phyloP scores from a whole-genome alignment of 2,888 invertebrate genomes.

The Lottia gigantea region DNA sequence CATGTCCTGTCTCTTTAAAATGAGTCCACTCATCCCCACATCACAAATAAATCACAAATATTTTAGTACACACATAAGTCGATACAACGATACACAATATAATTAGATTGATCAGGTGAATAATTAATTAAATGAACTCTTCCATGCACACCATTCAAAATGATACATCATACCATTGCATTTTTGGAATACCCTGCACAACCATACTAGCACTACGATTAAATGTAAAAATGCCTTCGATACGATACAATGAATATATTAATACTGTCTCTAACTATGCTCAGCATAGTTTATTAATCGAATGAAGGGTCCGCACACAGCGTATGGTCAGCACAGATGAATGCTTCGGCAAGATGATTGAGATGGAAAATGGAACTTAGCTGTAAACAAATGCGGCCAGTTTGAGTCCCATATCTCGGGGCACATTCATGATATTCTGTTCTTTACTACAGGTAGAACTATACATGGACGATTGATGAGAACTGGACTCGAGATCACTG shows the following conservation, averaged over 20 bases:
- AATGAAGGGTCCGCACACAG: slow-evolving; percentile 5
- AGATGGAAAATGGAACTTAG: slow-evolving; percentile 20
- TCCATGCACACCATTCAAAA: slow-evolving; percentile 10
- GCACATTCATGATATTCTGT: slow-evolving; percentile 8
- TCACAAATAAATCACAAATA: slow-evolving; percentile 11
- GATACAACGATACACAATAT: slow-evolving; percentile 7
- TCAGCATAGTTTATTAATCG: slow-evolving; percentile 7
- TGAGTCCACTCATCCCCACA: background rate
- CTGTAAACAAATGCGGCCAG: slow-evolving; percentile 42
- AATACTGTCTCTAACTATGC: slow-evolving; percentile 8
- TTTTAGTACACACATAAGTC: slow-evolving; percentile 5
- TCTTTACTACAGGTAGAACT: slow-evolving; percentile 4
- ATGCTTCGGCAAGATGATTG: slow-evolving; percentile 8
- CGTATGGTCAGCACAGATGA: slow-evolving; percentile 9
- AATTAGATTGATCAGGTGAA: background rate
- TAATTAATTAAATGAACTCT: too few relatives aligned
- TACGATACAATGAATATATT: background rate
- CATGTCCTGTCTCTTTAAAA: slow-evolving; percentile 7
- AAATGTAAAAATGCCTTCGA: slow-evolving; percentile 8
- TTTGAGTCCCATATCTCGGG: slow-evolving; percentile 1
- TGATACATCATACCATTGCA: background rate
- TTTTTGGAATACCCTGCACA: slow-evolving; percentile 6
- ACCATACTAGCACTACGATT: slow-evolving; percentile 9
- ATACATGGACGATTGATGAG: slow-evolving; percentile 4
- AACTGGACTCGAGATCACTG: slow-evolving; percentile 16